Percentiles rank a stretch among this genome's conserved stretches.
These are phyloP conservation scores for Ochlodes sylvanus DNA, from an alignment of 2,888 invertebrate species.

Conservation along the genomic window DNA sequence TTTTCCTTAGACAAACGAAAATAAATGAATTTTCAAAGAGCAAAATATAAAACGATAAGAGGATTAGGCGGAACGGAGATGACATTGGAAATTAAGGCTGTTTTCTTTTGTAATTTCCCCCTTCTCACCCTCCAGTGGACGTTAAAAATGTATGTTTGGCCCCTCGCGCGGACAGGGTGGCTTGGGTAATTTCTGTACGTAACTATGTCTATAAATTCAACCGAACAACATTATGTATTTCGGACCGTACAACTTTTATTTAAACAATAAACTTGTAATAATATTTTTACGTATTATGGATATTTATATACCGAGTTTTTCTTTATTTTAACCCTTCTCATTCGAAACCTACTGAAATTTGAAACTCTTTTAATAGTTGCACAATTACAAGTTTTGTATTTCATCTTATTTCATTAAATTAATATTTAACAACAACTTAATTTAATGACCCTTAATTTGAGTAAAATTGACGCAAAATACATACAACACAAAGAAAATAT, in stretches of 20 bases:
- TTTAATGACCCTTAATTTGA: too few species aligned
- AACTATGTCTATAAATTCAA: slow-evolving; percentile 32
- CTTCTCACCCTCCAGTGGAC: slow-evolving; percentile 72
- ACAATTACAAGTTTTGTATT: too few species aligned
- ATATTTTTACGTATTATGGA: too few species aligned
- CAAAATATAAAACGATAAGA: slow-evolving; percentile 84
- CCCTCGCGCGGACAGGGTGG: slow-evolving; percentile 56
- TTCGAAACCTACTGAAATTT: too few species aligned
- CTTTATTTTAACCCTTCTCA: too few species aligned
- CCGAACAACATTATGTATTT: neutral
- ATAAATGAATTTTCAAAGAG: slow-evolving; percentile 84
- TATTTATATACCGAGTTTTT: too few species aligned
- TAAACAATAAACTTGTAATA: too few species aligned
- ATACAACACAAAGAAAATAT: too few species aligned
- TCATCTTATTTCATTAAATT: too few species aligned
- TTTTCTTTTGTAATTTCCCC: slow-evolving; percentile 85
- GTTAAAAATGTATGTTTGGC: slow-evolving; percentile 82
- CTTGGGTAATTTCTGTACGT: slow-evolving; percentile 59
- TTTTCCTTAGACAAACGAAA: slow-evolving; percentile 83
- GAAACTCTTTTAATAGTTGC: too few species aligned
- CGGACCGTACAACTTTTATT: neutral
- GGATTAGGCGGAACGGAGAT: slow-evolving; percentile 84
- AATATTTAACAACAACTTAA: too few species aligned
- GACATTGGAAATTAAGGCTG: slow-evolving; percentile 85
- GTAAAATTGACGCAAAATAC: too few species aligned